phyloP scores from a whole-genome alignment of 2,888 invertebrate species.

The Drosophila niveifrons region DNA sequence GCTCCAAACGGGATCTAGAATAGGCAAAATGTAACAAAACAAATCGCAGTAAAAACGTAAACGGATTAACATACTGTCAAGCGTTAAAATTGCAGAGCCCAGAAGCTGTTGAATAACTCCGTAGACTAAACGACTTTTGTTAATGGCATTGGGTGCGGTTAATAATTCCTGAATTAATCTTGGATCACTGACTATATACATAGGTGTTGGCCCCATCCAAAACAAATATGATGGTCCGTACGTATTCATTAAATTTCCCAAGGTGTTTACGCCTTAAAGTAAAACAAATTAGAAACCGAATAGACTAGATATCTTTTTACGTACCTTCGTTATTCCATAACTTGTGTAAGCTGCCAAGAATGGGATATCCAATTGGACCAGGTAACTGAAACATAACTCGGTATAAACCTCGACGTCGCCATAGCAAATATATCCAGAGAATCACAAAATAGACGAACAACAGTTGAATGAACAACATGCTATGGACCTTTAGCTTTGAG shows the following conservation, averaged over 20 bases:
- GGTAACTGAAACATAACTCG: constrained; percentile 7
- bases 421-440: constrained; percentile 12
- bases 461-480: constrained; percentile 6
- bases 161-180: constrained; percentile 68
- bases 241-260: constrained; percentile 16
- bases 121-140: constrained; percentile 60
- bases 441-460: background rate
- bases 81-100: constrained; percentile 69
- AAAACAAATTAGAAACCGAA: background rate
- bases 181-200: constrained; percentile 75
- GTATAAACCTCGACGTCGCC: constrained; percentile 19
- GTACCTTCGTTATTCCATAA: constrained; percentile 3
- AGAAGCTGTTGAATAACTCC: constrained; percentile 66
- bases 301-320: background rate
- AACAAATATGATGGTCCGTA: constrained; percentile 66
- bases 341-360: constrained; percentile 9
- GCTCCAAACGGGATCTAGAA: constrained; percentile 71
- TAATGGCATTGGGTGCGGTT: constrained; percentile 68
- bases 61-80: constrained; percentile 53
- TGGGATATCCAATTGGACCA: constrained; percentile 16
- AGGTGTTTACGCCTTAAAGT: background rate
- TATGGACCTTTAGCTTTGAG: background rate
- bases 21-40: background rate
- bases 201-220: constrained; percentile 77
- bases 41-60: background rate